Evolutionary conservation across 30 jellyfish, hydroid and myxozoan species (phyloP).

Genomic region (Chironex yamaguchii): DNA sequence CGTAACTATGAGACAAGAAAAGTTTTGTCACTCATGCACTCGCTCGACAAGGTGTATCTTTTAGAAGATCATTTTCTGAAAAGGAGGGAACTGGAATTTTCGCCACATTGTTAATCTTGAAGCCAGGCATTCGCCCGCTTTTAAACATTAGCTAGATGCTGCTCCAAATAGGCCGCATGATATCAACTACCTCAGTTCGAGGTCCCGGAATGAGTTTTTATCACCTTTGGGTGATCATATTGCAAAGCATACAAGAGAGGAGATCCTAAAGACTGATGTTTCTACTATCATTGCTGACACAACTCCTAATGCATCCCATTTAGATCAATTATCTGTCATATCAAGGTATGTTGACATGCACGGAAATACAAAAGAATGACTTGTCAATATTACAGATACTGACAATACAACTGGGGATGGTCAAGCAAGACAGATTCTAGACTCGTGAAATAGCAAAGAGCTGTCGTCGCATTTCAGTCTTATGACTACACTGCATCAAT

Average conservation of each 20-base stretch:
- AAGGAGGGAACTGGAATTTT: slow-evolving; percentile 31
- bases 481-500: slow-evolving; percentile 32
- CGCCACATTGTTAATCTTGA: slow-evolving; percentile 20
- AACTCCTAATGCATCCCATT: slow-evolving; percentile 37
- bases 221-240: slow-evolving; percentile 23
- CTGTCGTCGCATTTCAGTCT: slow-evolving; percentile 21
- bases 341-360: slow-evolving; percentile 22
- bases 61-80: slow-evolving; percentile 40
- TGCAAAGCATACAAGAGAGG: background rate
- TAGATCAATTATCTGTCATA: slow-evolving; percentile 42
- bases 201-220: slow-evolving; percentile 24
- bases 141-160: slow-evolving; percentile 1
- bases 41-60: slow-evolving; percentile 51
- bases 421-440: slow-evolving; percentile 35
- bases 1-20: too few species aligned
- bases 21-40: slow-evolving; percentile 25
- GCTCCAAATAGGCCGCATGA: slow-evolving; percentile 12
- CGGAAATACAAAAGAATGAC: slow-evolving; percentile 39
- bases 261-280: slow-evolving; percentile 4
- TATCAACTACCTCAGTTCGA: slow-evolving; percentile 22
- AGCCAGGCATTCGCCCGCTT: slow-evolving; percentile 39
- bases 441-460: slow-evolving; percentile 1
- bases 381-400: slow-evolving; percentile 43
- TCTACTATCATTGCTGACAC: slow-evolving; percentile 31
- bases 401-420: slow-evolving; percentile 64